phyloP scores from a whole-genome alignment of 2,113 vertebrate species.

The Perca flavescens region DNA sequence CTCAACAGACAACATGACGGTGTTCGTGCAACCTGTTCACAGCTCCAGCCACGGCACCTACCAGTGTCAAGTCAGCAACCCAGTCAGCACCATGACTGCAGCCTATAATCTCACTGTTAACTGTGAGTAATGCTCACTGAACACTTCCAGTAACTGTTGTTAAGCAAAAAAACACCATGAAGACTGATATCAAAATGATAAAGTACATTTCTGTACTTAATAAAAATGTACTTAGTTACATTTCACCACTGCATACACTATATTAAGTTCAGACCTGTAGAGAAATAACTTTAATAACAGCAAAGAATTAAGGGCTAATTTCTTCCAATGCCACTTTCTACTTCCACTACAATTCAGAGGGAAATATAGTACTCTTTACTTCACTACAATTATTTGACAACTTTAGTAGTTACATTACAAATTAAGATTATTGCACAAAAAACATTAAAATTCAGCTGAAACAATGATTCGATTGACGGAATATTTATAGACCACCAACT shows the following conservation, averaged over 20 bases:
- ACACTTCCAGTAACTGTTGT: not conserved
- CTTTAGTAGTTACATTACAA: not conserved
- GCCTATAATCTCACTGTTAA: constrained; percentile 69
- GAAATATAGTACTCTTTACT: not conserved
- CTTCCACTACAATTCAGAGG: not conserved
- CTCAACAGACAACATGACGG: constrained; percentile 56
- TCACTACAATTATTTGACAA: not conserved
- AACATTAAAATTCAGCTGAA: not conserved
- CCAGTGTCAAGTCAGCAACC: constrained; percentile 77
- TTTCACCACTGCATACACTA: no score
- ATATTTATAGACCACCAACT: no score
- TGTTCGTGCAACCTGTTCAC: constrained; percentile 60
- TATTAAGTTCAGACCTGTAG: no score
- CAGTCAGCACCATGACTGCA: constrained; percentile 44
- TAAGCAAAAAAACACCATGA: not conserved
- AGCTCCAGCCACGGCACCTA: constrained; percentile 66
- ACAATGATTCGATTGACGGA: not conserved
- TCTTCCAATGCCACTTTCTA: not conserved
- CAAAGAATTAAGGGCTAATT: no score
- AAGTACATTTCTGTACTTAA: no score
- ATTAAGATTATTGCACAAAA: not conserved
- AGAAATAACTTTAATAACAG: no score
- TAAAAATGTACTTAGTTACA: no score
- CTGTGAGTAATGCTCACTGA: constrained; percentile 66
- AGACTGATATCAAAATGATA: not conserved